Evolutionary conservation across 2,888 invertebrate genomes (phyloP).

Genomic region (Cerastis rubricosa): DNA sequence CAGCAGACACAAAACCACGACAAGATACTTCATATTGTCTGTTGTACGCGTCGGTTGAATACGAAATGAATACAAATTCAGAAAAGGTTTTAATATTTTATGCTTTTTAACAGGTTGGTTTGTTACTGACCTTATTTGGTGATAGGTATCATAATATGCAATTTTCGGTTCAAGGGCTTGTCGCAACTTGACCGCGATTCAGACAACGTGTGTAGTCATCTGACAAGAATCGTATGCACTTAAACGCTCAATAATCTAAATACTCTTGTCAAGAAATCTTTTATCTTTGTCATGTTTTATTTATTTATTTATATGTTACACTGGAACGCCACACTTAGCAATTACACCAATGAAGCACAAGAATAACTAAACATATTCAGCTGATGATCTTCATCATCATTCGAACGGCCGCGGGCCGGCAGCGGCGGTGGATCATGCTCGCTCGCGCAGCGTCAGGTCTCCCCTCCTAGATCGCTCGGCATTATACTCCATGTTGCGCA

Average conservation of each 20-base stretch:
- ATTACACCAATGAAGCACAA: too few relatives aligned
- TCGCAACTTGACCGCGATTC: not conserved
- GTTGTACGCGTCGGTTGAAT: not conserved
- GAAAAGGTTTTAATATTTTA: not conserved
- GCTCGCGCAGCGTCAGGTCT: too few relatives aligned
- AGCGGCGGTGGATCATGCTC: too few relatives aligned
- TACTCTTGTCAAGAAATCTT: not conserved
- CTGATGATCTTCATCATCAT: too few relatives aligned
- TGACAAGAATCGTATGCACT: not conserved
- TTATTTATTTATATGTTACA: too few relatives aligned
- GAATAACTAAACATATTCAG: too few relatives aligned
- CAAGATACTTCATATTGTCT: conserved; percentile 16
- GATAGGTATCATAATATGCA: not conserved
- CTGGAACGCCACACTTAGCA: too few relatives aligned
- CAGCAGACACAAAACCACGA: conserved; percentile 3
- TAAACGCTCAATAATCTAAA: too few relatives aligned
- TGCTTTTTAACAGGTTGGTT: conserved; percentile 1
- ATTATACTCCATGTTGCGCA: too few relatives aligned
- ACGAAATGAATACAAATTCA: not conserved
- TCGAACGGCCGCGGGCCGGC: too few relatives aligned
- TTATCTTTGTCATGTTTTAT: not conserved
- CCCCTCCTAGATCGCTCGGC: too few relatives aligned
- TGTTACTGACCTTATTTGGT: not conserved
- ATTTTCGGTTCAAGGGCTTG: not conserved
- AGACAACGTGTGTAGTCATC: not conserved